Percentiles rank a stretch among this genome's conserved stretches.
Evolutionary conservation across 2,888 invertebrate genomes (phyloP).

Genomic region (Noctuana brunneofusca): DNA sequence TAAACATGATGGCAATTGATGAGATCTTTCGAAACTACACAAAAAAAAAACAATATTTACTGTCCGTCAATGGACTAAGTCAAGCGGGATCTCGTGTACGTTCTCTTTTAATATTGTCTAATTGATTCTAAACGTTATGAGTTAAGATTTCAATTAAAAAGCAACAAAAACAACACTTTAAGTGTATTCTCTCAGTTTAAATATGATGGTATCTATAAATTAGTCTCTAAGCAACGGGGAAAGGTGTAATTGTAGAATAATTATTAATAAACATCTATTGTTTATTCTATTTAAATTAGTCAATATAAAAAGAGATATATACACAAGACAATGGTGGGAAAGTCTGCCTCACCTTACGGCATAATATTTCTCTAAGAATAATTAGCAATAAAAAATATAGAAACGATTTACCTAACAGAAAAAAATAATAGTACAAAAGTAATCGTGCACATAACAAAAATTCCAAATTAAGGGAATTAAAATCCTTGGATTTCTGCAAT

Average conservation of each 20-base stretch:
- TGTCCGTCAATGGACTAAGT: slow-evolving; percentile 66
- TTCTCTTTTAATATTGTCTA: slow-evolving; percentile 16
- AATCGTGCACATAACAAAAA: slow-evolving; percentile 30
- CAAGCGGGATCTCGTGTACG: slow-evolving; percentile 43
- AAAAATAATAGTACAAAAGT: slow-evolving; percentile 32
- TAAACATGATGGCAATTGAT: slow-evolving; percentile 62
- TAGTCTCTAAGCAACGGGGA: too few species aligned
- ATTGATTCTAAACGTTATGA: slow-evolving; percentile 5
- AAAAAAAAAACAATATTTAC: slow-evolving; percentile 56
- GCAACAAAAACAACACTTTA: background rate
- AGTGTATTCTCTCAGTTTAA: background rate
- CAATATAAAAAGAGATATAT: slow-evolving; percentile 26
- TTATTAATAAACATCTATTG: too few species aligned
- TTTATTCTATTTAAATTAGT: slow-evolving; percentile 1
- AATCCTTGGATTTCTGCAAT: slow-evolving; percentile 18
- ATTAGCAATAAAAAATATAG: slow-evolving; percentile 53
- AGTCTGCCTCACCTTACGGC: slow-evolving; percentile 73
- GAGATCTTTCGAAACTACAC: slow-evolving; percentile 73
- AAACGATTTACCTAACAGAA: slow-evolving; percentile 53
- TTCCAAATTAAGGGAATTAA: slow-evolving; percentile 30
- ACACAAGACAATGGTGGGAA: slow-evolving; percentile 64
- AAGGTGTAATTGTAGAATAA: too few species aligned
- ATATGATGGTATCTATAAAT: too few species aligned
- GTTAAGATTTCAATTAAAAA: background rate
- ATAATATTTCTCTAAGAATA: slow-evolving; percentile 70